These are phyloP conservation scores for Macrostomum lignano DNA, from an alignment of 1,140 invertebrate species.

Conservation along the genomic window DNA sequence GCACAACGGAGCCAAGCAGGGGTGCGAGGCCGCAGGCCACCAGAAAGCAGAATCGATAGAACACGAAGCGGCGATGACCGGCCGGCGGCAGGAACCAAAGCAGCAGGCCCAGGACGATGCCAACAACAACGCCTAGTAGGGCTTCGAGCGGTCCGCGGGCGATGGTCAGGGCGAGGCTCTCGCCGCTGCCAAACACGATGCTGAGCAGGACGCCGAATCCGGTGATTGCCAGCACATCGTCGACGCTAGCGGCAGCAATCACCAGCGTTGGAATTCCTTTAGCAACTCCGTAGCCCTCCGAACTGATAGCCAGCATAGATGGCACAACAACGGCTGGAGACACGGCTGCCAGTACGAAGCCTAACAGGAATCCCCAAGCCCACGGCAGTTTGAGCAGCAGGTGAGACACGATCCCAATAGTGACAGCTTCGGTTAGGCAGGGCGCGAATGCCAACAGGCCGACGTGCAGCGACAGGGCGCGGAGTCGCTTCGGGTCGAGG, in stretches of 20 bases:
- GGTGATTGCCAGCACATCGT: constrained; percentile 50
- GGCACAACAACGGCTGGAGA: constrained; percentile 80
- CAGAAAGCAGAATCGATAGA: constrained; percentile 37
- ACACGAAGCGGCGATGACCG: constrained; percentile 13
- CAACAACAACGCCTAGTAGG: constrained; percentile 41
- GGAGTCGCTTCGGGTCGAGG: not conserved
- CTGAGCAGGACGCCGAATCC: constrained; percentile 39
- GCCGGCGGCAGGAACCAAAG: constrained; percentile 35
- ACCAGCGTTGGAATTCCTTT: constrained; percentile 84
- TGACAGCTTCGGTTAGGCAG: not conserved
- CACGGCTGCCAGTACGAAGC: constrained; percentile 58
- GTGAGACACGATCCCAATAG: not conserved
- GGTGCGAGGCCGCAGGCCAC: constrained; percentile 38
- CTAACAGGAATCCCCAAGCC: constrained; percentile 5
- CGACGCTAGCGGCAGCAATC: constrained; percentile 61
- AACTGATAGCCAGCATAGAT: constrained; percentile 47
- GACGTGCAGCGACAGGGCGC: not conserved
- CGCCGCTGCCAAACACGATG: constrained; percentile 20
- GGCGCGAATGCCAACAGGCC: not conserved
- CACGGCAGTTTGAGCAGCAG: not conserved
- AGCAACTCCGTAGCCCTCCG: constrained; percentile 54
- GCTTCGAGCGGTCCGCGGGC: constrained; percentile 46
- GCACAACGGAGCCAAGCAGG: constrained; percentile 47
- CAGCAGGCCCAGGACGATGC: constrained; percentile 41
- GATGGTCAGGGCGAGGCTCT: constrained; percentile 21